phyloP scores from a whole-genome alignment of 2,113 vertebrate species.

The Ammospiza caudacuta region DNA sequence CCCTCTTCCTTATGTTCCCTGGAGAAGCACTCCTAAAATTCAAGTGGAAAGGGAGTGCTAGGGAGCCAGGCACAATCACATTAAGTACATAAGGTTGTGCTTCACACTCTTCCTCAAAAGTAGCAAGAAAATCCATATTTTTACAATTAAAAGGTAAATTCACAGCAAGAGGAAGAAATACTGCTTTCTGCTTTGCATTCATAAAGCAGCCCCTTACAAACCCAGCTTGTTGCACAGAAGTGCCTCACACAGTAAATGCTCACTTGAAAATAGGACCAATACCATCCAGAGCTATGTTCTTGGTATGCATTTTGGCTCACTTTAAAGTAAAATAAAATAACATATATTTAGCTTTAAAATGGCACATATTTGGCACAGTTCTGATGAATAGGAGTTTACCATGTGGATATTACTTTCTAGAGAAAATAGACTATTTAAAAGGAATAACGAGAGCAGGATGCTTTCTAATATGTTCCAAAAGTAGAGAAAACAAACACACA shows the following conservation, averaged over 20 bases:
- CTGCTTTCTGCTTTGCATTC: neutral
- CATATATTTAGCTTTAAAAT: slow-evolving; percentile 62
- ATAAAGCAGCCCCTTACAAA: neutral
- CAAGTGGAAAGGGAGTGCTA: neutral
- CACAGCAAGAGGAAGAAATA: neutral
- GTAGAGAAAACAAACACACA: slow-evolving; percentile 38
- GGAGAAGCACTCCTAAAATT: neutral
- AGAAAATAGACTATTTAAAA: slow-evolving; percentile 64
- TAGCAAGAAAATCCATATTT: neutral
- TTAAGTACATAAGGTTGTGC: neutral
- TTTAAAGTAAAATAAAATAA: slow-evolving; percentile 49
- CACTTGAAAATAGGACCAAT: slow-evolving; percentile 9
- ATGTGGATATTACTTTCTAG: slow-evolving; percentile 59
- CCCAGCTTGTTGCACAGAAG: neutral
- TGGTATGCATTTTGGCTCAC: slow-evolving; percentile 45
- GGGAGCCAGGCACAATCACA: neutral
- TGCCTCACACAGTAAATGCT: neutral
- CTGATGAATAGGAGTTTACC: slow-evolving; percentile 50
- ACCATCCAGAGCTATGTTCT: slow-evolving; percentile 13
- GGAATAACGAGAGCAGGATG: slow-evolving; percentile 61
- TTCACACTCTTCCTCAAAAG: neutral
- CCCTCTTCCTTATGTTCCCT: neutral
- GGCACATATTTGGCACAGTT: slow-evolving; percentile 53
- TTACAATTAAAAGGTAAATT: neutral
- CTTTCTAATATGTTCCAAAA: slow-evolving; percentile 64